Evolutionary conservation across 1,140 invertebrate species (phyloP).

Genomic region (Dreissena polymorpha): DNA sequence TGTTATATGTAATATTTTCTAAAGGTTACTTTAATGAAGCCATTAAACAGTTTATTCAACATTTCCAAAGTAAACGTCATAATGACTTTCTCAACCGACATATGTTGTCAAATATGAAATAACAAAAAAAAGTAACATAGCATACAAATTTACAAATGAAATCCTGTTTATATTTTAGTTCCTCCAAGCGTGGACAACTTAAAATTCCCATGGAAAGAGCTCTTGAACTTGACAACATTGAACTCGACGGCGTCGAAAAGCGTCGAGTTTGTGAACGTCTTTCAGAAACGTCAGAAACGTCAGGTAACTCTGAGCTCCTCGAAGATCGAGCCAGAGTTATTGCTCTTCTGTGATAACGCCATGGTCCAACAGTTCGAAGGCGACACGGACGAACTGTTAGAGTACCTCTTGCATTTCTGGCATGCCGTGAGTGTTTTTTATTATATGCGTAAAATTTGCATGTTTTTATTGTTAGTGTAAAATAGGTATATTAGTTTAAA

Average conservation of each 20-base stretch:
- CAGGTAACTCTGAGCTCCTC: slow-evolving; percentile 17
- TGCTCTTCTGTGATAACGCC: slow-evolving; percentile 63
- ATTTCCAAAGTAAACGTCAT: too few relatives aligned
- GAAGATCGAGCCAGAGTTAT: slow-evolving; percentile 64
- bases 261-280: too few relatives aligned
- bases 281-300: slow-evolving; percentile 26
- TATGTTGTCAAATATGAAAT: too few relatives aligned
- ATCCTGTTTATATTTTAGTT: slow-evolving; percentile 19
- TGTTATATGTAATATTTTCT: too few relatives aligned
- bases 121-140: too few relatives aligned
- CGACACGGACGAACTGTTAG: slow-evolving; percentile 64
- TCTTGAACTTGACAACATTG: background rate
- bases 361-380: slow-evolving; percentile 67
- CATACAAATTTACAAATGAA: too few relatives aligned
- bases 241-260: too few relatives aligned
- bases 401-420: slow-evolving; percentile 74
- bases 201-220: slow-evolving; percentile 13
- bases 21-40: too few relatives aligned
- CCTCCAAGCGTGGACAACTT: slow-evolving; percentile 36
- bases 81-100: too few relatives aligned
- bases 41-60: too few relatives aligned
- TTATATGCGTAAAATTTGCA: background rate
- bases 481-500: too few relatives aligned
- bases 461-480: too few relatives aligned
- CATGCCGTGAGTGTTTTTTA: slow-evolving; percentile 66